Percentiles rank a stretch among this genome's conserved stretches.
Conservation (phyloP, 1,140 invertebrate species). For the Hylaeus volcanicus region DNA sequence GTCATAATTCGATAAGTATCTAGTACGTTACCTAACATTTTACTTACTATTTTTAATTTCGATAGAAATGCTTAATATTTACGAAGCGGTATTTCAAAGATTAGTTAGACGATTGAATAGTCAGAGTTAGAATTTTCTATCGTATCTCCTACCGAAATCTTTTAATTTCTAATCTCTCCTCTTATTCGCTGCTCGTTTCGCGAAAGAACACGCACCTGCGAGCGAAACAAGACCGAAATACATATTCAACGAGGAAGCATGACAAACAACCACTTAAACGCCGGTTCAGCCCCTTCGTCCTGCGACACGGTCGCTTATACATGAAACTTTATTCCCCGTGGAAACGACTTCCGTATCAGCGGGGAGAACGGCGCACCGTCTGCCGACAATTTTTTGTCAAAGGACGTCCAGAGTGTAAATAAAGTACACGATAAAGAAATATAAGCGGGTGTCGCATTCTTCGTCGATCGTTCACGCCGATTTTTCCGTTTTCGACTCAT, state of each 20-base stretch:
- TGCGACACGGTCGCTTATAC: conserved; percentile 2
- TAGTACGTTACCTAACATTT: too few species aligned
- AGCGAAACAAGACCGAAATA: neutral
- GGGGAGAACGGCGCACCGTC: neutral
- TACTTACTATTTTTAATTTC: too few species aligned
- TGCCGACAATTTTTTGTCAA: neutral
- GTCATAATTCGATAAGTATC: too few species aligned
- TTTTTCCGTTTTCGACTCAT: neutral
- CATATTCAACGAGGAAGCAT: conserved; percentile 36
- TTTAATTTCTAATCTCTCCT: neutral
- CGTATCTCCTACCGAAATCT: neutral
- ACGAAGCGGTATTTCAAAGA: too few species aligned
- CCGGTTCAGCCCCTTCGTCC: neutral
- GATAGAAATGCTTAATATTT: too few species aligned
- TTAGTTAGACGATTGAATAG: too few species aligned
- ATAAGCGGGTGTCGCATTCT: too few species aligned
- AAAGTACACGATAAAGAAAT: too few species aligned
- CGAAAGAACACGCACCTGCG: neutral
- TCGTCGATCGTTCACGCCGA: too few species aligned
- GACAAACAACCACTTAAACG: conserved; percentile 38
- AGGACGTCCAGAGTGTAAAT: too few species aligned
- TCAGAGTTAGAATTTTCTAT: neutral
- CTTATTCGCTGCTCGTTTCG: neutral
- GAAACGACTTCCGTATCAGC: conserved; percentile 15
- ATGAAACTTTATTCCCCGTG: conserved; percentile 24